phyloP scores from a whole-genome alignment of 2,113 vertebrate genomes.

The Morone chrysops region DNA sequence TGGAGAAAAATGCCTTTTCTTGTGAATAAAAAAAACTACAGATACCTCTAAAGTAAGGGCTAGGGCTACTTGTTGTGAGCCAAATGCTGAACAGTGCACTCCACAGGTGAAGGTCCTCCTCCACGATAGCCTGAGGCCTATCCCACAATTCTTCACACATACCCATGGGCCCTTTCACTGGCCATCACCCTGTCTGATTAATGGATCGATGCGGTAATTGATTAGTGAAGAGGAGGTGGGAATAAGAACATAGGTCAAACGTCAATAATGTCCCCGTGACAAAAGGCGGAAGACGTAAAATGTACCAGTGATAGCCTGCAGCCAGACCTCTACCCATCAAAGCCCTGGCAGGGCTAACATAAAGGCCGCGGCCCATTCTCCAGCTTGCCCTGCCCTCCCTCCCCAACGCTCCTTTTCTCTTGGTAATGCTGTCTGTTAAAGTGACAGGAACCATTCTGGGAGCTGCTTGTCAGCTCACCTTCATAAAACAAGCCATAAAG shows the following conservation, averaged over 20 bases:
- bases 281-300: slow-evolving; percentile 93
- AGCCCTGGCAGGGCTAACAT: slow-evolving; percentile 85
- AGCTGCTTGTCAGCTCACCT: slow-evolving; percentile 87
- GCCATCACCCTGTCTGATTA: slow-evolving; percentile 95
- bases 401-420: slow-evolving; percentile 86
- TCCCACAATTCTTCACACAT: slow-evolving; percentile 82
- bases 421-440: slow-evolving; percentile 91
- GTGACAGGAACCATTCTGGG: slow-evolving; percentile 90
- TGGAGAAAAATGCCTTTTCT: not conserved
- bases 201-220: slow-evolving; percentile 97
- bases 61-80: slow-evolving; percentile 35
- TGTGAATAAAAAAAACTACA: not conserved
- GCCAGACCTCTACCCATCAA: slow-evolving; percentile 93
- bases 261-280: slow-evolving; percentile 92
- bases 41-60: slow-evolving; percentile 20
- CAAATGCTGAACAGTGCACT: slow-evolving; percentile 51
- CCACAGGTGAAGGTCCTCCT: slow-evolving; percentile 77
- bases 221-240: slow-evolving; percentile 94
- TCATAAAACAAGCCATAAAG: slow-evolving; percentile 89
- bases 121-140: slow-evolving; percentile 84
- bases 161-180: slow-evolving; percentile 91
- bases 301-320: slow-evolving; percentile 91
- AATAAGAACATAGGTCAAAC: slow-evolving; percentile 93
- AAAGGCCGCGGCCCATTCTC: slow-evolving; percentile 81
- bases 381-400: slow-evolving; percentile 78